Conservation (phyloP, 1,140 invertebrate genomes). For the Drosophila setifemur region DNA sequence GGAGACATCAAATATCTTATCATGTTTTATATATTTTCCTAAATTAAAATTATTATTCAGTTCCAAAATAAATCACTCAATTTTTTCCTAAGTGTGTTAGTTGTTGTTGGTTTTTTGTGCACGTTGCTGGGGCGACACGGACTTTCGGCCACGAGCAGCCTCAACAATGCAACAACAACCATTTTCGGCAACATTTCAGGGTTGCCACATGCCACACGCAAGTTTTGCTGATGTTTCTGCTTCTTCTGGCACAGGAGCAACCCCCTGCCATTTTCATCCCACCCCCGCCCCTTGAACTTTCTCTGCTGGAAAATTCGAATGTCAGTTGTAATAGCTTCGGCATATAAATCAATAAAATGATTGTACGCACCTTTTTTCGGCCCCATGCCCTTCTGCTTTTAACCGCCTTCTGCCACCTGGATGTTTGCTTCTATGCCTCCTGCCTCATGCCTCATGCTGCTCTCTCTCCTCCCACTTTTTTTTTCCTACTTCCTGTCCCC, state of each 20-base stretch:
- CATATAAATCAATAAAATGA: constrained; percentile 82
- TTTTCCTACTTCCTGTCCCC: constrained; percentile 10
- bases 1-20: too few species aligned
- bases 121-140: constrained; percentile 59
- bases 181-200: constrained; percentile 25
- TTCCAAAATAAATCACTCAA: neutral
- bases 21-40: too few species aligned
- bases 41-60: neutral
- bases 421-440: neutral
- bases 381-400: neutral
- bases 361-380: constrained; percentile 80
- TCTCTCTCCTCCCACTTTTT: constrained; percentile 3
- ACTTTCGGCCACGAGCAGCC: constrained; percentile 40
- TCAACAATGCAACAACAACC: constrained; percentile 9
- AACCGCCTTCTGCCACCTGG: constrained; percentile 1
- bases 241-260: neutral
- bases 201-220: constrained; percentile 30
- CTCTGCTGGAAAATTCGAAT: constrained; percentile 74
- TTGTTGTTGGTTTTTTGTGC: constrained; percentile 16
- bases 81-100: neutral
- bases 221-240: constrained; percentile 16
- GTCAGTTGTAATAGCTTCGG: constrained; percentile 82
- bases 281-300: neutral
- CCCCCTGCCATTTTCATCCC: constrained; percentile 2
- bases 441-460: too few species aligned